Base-by-base conservation (phyloP, 2,888 invertebrate genomes). In the Acronicta leporina region DNA sequence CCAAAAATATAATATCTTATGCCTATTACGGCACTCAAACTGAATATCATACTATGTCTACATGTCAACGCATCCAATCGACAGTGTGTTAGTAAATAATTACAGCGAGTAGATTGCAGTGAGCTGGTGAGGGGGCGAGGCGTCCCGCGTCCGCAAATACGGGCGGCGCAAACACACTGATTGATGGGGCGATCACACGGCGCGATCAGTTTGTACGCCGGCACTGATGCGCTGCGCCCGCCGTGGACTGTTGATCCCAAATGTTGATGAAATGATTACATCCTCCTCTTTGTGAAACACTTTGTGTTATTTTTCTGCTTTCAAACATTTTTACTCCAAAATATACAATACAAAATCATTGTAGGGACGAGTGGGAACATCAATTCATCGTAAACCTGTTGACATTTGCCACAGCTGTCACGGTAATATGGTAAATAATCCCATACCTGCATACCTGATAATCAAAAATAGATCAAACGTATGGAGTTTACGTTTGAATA, bases 151-250 rank as follows among this genome's bases (percentile, higher is more conserved):
- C 57, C 44, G 55, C 76, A 76, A 78, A 76, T 76, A 76, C 73
- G 76, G 77, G 77, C 55, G 48, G 43, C 16, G 63, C 63, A 78
- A 65, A 67, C 76, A 67, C 46, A n/a, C 58, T 75, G 73, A 76
- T 63, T 76, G 79, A 78, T 77, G 67, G 73, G 65, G 53, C 60
- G 76, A 78, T 75, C 76, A 54, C 68, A 59, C 48, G 45, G 25
- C 49, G 59, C 65, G 55, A 64, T 56, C 63, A 48, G 64, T 51
- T 52, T 20, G 50, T 40, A 60, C 50, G 42, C 25, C 16, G 16
- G 27, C 27, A 50, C 30, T 25, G 20, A 20, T 20, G 30, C 10
- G 13, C 25, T 35, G 42, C 43, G 9, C 16, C 38, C 15, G 8
- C 8, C 40, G 44, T n/a, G 15, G 1, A 30, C 14, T 16, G 46